These are phyloP conservation scores for Hylaea fasciaria DNA, from an alignment of 2,888 invertebrate genomes.

Conservation along the genomic window DNA sequence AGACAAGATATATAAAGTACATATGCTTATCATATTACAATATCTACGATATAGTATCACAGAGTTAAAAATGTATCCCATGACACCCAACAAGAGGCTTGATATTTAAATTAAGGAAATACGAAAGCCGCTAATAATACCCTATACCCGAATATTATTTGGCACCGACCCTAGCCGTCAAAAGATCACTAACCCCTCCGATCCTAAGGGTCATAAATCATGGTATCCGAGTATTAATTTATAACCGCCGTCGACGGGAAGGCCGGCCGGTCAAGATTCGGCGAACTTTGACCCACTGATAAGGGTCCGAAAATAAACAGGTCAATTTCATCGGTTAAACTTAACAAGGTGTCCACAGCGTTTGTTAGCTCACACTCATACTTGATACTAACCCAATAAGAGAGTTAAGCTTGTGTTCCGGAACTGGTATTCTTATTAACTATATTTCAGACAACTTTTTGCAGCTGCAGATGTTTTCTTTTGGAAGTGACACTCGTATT, in stretches of 20 bases:
- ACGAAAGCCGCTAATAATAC: slow-evolving; percentile 9
- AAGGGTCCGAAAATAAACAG: slow-evolving; percentile 30
- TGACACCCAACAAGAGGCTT: too few species aligned
- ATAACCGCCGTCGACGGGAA: slow-evolving; percentile 25
- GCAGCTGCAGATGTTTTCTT: too few species aligned
- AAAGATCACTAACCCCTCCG: slow-evolving; percentile 45
- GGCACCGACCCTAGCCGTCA: slow-evolving; percentile 29
- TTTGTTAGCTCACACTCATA: not conserved
- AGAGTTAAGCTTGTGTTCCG: too few species aligned
- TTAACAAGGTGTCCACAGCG: not conserved
- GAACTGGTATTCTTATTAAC: too few species aligned
- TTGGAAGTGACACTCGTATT: too few species aligned
- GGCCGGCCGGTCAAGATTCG: slow-evolving; percentile 25
- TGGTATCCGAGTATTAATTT: slow-evolving; percentile 41
- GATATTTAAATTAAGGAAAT: not conserved
- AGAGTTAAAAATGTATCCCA: too few species aligned
- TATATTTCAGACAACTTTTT: too few species aligned
- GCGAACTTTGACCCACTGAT: slow-evolving; percentile 28
- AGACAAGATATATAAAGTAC: too few species aligned
- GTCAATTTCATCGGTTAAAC: slow-evolving; percentile 19
- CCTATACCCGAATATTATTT: slow-evolving; percentile 9
- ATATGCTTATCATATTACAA: too few species aligned
- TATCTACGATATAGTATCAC: too few species aligned
- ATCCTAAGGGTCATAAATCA: slow-evolving; percentile 45
- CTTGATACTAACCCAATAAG: too few species aligned